Conservation (phyloP, 2,888 invertebrate genomes). For the Philhelius pedissequus region DNA sequence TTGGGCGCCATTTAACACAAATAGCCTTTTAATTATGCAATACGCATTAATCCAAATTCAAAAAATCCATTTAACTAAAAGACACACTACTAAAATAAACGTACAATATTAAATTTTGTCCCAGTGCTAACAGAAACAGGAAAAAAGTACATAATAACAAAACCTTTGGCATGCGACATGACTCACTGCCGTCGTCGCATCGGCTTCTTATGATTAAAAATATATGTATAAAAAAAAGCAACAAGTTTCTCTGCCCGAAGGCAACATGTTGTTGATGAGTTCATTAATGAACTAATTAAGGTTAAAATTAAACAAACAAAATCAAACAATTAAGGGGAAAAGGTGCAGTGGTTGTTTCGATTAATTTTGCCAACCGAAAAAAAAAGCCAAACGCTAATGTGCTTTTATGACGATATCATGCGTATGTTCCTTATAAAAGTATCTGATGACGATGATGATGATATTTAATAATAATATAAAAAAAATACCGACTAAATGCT, state of each 20-base stretch:
- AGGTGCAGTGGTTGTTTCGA: conserved; percentile 10
- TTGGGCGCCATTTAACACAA: not conserved
- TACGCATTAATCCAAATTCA: too few relatives aligned
- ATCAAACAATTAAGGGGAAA: conserved; percentile 66
- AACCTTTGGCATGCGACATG: conserved; percentile 58
- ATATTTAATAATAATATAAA: not conserved
- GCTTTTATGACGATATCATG: conserved; percentile 59
- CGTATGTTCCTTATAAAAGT: conserved; percentile 45
- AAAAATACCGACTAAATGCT: not conserved
- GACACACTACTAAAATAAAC: too few relatives aligned
- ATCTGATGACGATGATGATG: not conserved
- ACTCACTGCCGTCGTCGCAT: conserved; percentile 48
- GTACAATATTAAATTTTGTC: not conserved
- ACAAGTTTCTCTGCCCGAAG: conserved; percentile 50
- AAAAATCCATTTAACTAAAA: too few relatives aligned
- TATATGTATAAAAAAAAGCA: not conserved
- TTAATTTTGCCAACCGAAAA: conserved; percentile 13
- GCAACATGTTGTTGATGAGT: conserved; percentile 74
- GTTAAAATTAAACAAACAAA: conserved; percentile 76
- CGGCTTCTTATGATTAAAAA: conserved; percentile 29
- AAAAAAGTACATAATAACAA: not conserved
- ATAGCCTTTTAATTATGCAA: too few relatives aligned
- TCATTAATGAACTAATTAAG: conserved; percentile 77
- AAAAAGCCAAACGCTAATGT: conserved; percentile 23
- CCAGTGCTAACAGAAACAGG: conserved; percentile 2